A percentile compares a stretch with the other conserved stretches of the same genome.
Conservation (phyloP, 2,888 invertebrate genomes). For the Drosophila basisetae region DNA sequence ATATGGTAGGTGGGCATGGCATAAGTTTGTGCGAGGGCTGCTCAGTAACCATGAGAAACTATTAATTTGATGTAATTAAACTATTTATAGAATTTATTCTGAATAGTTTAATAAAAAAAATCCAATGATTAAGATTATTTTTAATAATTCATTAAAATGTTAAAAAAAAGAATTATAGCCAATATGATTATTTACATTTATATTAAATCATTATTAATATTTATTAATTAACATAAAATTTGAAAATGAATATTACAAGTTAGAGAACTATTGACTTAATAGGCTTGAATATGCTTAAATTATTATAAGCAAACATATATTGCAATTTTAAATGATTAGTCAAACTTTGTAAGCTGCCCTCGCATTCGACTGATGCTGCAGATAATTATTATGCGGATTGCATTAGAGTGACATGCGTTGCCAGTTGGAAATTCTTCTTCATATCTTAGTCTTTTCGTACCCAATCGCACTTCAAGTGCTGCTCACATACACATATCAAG, state of each 20-base stretch:
- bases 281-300: background rate
- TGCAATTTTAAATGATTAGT: background rate
- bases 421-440: conserved; percentile 31
- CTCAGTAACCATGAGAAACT: background rate
- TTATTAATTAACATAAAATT: background rate
- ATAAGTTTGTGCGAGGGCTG: conserved; percentile 9
- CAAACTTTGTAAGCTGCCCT: conserved; percentile 6
- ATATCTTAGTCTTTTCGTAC: background rate
- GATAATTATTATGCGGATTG: conserved; percentile 71
- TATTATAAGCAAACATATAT: background rate
- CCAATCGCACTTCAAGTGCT: conserved; percentile 4
- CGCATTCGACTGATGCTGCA: conserved; percentile 56
- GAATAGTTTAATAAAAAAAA: background rate
- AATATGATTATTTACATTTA: background rate
- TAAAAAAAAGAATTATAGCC: background rate
- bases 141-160: background rate
- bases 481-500: conserved; percentile 11
- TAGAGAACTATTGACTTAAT: background rate
- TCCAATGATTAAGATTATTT: background rate
- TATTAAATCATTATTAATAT: background rate
- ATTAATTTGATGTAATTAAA: background rate
- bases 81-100: background rate
- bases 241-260: background rate
- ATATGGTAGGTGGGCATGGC: conserved; percentile 23
- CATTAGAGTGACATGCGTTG: conserved; percentile 51